Base-by-base conservation (phyloP, 92 coral and sea anemone genomes). In the Actinernus sp. region DNA sequence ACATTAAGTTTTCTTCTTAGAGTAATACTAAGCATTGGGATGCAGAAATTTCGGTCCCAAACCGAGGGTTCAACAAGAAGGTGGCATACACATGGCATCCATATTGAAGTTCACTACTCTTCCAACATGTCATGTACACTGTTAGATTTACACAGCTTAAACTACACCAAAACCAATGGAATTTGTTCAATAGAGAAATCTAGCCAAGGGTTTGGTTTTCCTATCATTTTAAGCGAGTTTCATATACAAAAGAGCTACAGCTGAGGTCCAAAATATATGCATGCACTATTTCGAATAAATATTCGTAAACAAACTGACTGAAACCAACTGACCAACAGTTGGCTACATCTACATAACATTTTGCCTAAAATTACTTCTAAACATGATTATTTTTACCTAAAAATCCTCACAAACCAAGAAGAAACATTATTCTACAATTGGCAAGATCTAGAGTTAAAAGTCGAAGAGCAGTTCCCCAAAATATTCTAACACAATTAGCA, bases 291-390 rank as follows among this genome's bases (percentile, higher is more conserved):
- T 70, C 70, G 85, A 84, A 76, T 68, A 69, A 69, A 69, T 68
- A 70, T 84, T 69, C 85, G 90, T 84, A 84, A 84, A 84, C 85
- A 84, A 84, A 60, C 76, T 69, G 67, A 49, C 47, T 24, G 3
- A 50, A 30, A 57, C 64, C 8, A 51, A 51, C 17, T 37, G 72
- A 58, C 18, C 56, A 67, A 61, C 62, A 71, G 64, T 60, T 12
- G 24, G 21, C 17, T 43, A 58, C 48, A 20, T 17, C 33, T 31
- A 45, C 40, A 37, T 19, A 51, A 48, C 34, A 48, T 52, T 65
- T 25, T 17, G 48, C 34, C 20, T 31, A 65, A 65, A 65, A 65
- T 17, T 31, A 16, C 24, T 11, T 48, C 72, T 65, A 31, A 20
- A 18, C 59, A 18, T 65, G 14, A 49, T 21, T 34, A n/a, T 44